Percentiles rank a stretch among this genome's conserved stretches.
These are phyloP conservation scores for Mola mola DNA, from an alignment of 2,113 vertebrate genomes.

Conservation along the genomic window DNA sequence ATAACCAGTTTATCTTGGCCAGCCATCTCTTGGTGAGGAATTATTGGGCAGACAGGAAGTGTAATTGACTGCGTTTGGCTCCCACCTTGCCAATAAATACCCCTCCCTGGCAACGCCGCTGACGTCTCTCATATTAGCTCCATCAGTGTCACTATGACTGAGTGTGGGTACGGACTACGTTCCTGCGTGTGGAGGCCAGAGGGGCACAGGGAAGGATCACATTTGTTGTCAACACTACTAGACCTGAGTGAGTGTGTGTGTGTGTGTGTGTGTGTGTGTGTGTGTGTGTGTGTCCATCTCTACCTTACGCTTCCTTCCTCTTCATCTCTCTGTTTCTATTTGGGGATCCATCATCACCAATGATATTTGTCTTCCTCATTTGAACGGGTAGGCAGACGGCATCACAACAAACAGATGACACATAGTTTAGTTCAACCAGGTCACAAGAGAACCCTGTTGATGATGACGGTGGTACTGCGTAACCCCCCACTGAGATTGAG, in stretches of 20 bases:
- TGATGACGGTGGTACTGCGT: constrained; percentile 53
- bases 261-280: no score
- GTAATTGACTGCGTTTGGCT: constrained; percentile 82
- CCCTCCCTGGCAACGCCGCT: constrained; percentile 54
- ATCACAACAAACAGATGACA: constrained; percentile 60
- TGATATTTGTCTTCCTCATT: constrained; percentile 40
- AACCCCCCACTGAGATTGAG: constrained; percentile 32
- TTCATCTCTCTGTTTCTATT: not conserved
- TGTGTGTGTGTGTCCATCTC: not conserved
- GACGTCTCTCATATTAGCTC: constrained; percentile 63
- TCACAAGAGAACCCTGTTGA: constrained; percentile 54
- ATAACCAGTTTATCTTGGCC: constrained; percentile 78
- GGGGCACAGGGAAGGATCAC: constrained; percentile 13
- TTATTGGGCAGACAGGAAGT: constrained; percentile 74
- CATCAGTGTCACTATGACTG: constrained; percentile 61
- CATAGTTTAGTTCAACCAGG: no score
- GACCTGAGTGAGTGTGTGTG: no score
- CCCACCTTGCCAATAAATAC: constrained; percentile 75
- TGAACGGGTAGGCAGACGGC: constrained; percentile 34
- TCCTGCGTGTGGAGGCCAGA: constrained; percentile 10
- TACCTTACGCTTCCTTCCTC: not conserved
- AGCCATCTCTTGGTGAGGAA: constrained; percentile 75
- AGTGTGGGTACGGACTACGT: constrained; percentile 39
- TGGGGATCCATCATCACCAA: not conserved
- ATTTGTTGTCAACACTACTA: constrained; percentile 19